Evolutionary conservation across 1,140 invertebrate species (phyloP).

Genomic region (Orchesella cincta): DNA sequence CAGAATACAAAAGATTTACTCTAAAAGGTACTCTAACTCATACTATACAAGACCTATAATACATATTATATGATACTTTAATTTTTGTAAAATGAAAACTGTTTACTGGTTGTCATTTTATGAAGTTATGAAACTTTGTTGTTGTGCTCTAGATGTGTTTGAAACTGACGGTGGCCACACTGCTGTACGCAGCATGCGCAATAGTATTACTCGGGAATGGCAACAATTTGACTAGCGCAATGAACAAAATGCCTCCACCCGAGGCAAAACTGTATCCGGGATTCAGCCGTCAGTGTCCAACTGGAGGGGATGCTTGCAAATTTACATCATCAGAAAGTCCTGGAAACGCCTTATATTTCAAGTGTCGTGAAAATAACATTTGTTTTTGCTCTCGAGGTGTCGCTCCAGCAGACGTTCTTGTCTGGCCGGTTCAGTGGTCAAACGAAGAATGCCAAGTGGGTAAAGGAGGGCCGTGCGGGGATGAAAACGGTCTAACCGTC

Average conservation of each 20-base stretch:
- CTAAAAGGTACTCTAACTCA: no score
- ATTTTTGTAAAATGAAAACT: no score
- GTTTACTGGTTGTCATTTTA: no score
- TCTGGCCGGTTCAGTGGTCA: neutral
- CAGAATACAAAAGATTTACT: no score
- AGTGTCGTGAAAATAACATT: conserved; percentile 16
- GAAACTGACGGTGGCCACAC: no score
- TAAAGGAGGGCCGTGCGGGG: conserved; percentile 8
- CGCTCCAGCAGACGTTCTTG: neutral
- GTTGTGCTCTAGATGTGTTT: no score
- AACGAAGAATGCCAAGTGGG: neutral
- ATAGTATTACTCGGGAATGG: no score
- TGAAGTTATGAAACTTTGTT: no score
- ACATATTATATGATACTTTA: no score
- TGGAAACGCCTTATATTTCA: conserved; percentile 18
- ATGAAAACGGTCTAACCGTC: neutral
- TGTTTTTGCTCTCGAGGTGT: conserved; percentile 6
- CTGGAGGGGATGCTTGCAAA: neutral
- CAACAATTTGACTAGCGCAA: no score
- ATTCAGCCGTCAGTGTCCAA: neutral
- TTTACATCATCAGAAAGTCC: neutral
- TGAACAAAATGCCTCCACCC: conserved; percentile 29
- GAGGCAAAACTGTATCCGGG: conserved; percentile 12
- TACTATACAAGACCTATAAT: no score
- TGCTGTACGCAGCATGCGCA: no score